A percentile compares a stretch with the other conserved stretches of the same genome.
phyloP scores from a whole-genome alignment of 1,140 invertebrate species.

The Magallana ariakensis region DNA sequence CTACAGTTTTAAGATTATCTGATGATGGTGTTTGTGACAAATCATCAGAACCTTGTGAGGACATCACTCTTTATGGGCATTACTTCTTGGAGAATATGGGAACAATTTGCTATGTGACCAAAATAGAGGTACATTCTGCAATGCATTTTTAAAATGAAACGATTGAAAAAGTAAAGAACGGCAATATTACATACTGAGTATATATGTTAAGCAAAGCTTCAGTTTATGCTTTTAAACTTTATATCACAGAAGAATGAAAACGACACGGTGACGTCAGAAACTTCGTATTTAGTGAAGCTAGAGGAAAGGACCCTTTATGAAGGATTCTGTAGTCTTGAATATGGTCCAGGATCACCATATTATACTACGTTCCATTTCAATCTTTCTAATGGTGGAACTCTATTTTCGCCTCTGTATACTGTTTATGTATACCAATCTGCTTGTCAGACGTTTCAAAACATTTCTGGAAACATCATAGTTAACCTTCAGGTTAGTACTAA shows the following conservation, averaged over 20 bases:
- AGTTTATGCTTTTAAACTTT: too few relatives aligned
- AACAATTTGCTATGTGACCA: neutral
- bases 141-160: too few relatives aligned
- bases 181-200: too few relatives aligned
- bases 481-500: neutral
- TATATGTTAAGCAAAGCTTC: too few relatives aligned
- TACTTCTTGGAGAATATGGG: neutral
- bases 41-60: neutral
- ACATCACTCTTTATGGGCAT: neutral
- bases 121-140: neutral
- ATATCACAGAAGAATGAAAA: neutral
- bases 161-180: too few relatives aligned
- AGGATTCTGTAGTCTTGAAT: neutral
- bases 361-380: neutral
- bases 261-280: neutral
- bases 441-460: neutral
- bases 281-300: neutral
- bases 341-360: neutral
- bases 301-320: constrained; percentile 1
- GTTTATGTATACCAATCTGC: constrained; percentile 2
- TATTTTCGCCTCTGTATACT: neutral
- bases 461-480: neutral
- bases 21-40: neutral
- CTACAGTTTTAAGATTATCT: neutral
- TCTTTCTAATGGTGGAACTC: neutral